Base-by-base conservation (phyloP, 2,888 invertebrate genomes). In the Operophtera brumata region DNA sequence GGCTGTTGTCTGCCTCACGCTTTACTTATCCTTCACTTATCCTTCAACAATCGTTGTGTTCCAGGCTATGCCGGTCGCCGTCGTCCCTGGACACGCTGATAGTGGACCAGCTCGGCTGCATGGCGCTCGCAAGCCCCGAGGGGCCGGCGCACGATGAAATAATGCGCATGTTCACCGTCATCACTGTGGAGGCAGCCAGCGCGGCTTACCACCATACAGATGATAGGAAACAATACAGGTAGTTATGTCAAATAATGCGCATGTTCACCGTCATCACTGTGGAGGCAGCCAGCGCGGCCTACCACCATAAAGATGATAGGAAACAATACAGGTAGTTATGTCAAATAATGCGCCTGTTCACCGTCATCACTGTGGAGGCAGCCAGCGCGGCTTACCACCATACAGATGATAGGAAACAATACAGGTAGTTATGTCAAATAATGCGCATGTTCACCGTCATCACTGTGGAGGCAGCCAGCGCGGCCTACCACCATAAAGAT, bases 361-460 rank as follows among this genome's bases (percentile, higher is more conserved):
- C 96, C 0, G 96, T 96, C 80, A 97, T 99, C 71, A 97, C 97
- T 0, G 95, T 98, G 9, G 97, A 98, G 74, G 96, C 97, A 6
- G 96, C 97, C 59, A 96, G 95, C 60, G 92, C 95, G 0, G 77
- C 84, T 0, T 86, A 86, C 60, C 86, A 86, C 39, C 84, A 85
- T 54, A 83, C 87, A 0, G 86, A 86, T 46, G 87, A 87, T 50
- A 75, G 76, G 67, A 88, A 87, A 50, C 88, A 88, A 70, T 89
- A 89, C 58, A 77, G 88, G 26, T 41, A 41, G 11, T 0, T 20
- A 20, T 20, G 4, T 20, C 20, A 97, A 79, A 97, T 99, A 60
- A 98, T 99, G 98, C 94, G 96, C 73, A 97, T 99, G 96, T 99
- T 99, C 85, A 96, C 96, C 0, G 96, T 96, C 80, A 97, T 99